A percentile compares a stretch with the other conserved stretches of the same genome.
These are phyloP conservation scores for Notarius quadriscutis DNA, from an alignment of 2,113 vertebrate species.

Conservation along the genomic window DNA sequence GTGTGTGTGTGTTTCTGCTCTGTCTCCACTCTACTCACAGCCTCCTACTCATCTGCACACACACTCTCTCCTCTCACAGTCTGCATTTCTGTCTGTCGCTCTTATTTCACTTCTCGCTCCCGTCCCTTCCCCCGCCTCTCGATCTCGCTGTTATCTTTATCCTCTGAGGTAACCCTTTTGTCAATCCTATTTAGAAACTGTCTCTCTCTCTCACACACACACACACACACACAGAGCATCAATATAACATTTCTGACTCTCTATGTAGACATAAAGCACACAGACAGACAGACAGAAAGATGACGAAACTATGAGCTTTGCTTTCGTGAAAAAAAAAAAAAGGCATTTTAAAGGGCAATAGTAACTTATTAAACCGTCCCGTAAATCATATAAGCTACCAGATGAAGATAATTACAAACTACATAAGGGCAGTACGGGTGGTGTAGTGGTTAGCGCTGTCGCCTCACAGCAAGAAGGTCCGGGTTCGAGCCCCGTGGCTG, in stretches of 20 bases:
- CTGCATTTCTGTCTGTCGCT: conserved; percentile 1
- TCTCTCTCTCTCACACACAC: neutral
- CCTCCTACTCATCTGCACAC: neutral
- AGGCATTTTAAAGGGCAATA: neutral
- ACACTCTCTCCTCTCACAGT: neutral
- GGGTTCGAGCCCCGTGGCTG: too few species aligned
- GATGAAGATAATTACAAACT: conserved; percentile 46
- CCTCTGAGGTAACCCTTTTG: neutral
- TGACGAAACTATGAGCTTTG: neutral
- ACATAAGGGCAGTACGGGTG: neutral
- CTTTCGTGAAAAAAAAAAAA: neutral
- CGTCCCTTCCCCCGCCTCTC: conserved; percentile 8
- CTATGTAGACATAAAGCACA: neutral
- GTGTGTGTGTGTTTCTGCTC: conserved; percentile 15
- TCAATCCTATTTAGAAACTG: neutral
- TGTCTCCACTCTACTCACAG: neutral
- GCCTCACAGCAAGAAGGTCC: too few species aligned
- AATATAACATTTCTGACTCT: neutral
- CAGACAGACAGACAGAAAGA: too few species aligned
- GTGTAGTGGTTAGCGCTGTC: too few species aligned
- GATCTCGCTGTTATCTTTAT: neutral
- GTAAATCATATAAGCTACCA: conserved; percentile 27
- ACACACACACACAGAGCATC: neutral
- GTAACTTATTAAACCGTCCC: conserved; percentile 23
- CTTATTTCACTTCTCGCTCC: conserved; percentile 16